Percentiles rank a stretch among this genome's conserved stretches.
These are phyloP conservation scores for Crotophaga sulcirostris DNA, from an alignment of 2,113 vertebrate species.

Conservation along the genomic window DNA sequence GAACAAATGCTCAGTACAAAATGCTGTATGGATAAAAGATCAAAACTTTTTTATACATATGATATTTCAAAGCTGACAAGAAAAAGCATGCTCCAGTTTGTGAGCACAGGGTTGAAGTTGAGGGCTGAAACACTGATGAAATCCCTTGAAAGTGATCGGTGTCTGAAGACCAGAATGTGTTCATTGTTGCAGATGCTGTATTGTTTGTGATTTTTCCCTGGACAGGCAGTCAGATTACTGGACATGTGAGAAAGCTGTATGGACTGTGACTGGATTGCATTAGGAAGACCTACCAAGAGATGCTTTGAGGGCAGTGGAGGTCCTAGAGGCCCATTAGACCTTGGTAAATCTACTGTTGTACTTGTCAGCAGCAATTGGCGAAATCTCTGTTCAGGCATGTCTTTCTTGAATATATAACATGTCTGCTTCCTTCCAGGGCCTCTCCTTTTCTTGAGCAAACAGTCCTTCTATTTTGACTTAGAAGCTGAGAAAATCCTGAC, in stretches of 20 bases:
- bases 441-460: slow-evolving; percentile 43
- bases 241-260: too few relatives aligned
- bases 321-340: background rate
- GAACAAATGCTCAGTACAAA: background rate
- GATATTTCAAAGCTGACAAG: background rate
- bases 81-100: background rate
- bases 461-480: slow-evolving; percentile 4
- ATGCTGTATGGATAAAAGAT: background rate
- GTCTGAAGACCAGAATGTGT: background rate
- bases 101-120: fast-evolving
- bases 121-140: background rate
- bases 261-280: background rate
- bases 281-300: background rate
- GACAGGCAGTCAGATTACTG: background rate
- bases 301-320: background rate
- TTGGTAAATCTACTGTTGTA: background rate
- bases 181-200: fast-evolving
- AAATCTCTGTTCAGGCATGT: background rate
- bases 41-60: fast-evolving
- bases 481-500: slow-evolving; percentile 22
- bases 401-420: background rate
- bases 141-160: background rate
- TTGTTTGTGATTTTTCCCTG: background rate
- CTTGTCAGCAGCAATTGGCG: background rate
- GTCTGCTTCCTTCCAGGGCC: background rate